Percentiles rank a stretch among this genome's conserved stretches.
Conservation (phyloP, 2,797 vertebrate species). For the Rhynchonycteris naso region DNA sequence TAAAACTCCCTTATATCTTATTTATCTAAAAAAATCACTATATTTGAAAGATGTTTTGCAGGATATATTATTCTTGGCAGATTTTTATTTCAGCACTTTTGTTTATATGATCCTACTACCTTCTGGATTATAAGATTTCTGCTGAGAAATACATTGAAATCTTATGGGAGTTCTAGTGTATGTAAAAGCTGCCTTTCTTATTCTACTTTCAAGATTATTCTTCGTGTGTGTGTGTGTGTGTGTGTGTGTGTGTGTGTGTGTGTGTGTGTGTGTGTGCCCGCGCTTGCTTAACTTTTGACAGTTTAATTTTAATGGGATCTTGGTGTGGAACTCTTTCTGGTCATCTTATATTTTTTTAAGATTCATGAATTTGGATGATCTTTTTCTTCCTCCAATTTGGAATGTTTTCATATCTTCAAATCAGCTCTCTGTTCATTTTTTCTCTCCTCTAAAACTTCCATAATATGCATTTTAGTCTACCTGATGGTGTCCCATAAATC, state of each 20-base stretch:
- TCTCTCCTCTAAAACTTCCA: background rate
- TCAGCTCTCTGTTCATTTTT: background rate
- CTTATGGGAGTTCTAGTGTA: background rate
- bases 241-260: too few relatives aligned
- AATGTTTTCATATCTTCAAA: background rate
- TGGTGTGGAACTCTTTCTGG: background rate
- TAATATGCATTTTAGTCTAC: background rate
- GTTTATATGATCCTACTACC: background rate
- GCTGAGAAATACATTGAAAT: background rate
- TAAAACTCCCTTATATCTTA: background rate
- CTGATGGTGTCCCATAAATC: background rate
- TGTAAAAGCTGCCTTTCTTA: background rate
- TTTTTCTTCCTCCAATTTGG: background rate
- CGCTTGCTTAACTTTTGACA: background rate
- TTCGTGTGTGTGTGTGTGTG: background rate
- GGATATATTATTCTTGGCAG: background rate
- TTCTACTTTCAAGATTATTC: background rate
- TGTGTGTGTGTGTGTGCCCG: too few relatives aligned
- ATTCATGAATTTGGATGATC: background rate
- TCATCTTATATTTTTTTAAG: background rate
- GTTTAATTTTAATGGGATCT: background rate
- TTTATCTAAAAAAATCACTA: background rate
- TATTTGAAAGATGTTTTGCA: background rate
- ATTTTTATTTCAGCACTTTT: background rate
- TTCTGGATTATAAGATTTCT: background rate